Conservation (phyloP, 37 sponge, comb jelly and placozoan genomes). For the Crambe crambe region DNA sequence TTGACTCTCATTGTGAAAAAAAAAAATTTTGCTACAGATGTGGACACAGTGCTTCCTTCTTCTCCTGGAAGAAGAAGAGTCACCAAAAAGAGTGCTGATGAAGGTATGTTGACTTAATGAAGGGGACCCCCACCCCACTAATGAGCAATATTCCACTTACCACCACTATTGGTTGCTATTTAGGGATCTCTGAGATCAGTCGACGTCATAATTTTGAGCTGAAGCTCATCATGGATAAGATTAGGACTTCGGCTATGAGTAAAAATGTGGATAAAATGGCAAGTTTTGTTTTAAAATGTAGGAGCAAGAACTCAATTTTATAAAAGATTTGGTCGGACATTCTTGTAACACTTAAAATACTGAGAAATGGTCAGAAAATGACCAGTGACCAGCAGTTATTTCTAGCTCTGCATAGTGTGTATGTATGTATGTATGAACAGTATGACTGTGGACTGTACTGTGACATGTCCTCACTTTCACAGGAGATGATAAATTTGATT, state of each 20-base stretch:
- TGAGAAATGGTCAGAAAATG: too few relatives aligned
- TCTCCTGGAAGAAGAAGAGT: conserved; percentile 20
- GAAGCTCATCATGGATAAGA: conserved; percentile 34
- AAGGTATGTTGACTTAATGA: conserved; percentile 23
- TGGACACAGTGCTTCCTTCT: conserved; percentile 52
- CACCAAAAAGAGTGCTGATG: conserved; percentile 26
- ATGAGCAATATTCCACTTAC: too few relatives aligned
- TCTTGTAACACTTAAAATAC: too few relatives aligned
- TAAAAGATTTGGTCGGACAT: too few relatives aligned
- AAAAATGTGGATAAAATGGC: conserved; percentile 11
- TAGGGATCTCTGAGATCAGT: not conserved
- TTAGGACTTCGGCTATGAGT: conserved; percentile 11
- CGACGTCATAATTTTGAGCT: not conserved
- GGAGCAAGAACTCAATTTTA: too few relatives aligned
- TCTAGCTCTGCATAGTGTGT: too few relatives aligned
- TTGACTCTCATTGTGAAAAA: not conserved
- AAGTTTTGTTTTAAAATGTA: conserved; percentile 1
- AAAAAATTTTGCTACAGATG: conserved; percentile 13
- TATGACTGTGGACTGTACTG: not conserved
- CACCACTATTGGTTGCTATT: not conserved
- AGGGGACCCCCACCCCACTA: too few relatives aligned
- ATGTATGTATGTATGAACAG: not conserved
- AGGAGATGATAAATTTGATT: conserved; percentile 23
- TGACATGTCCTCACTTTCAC: not conserved
- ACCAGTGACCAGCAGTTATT: too few relatives aligned